Percentiles rank a stretch among this genome's conserved stretches.
Evolutionary conservation across 2,797 vertebrate species (phyloP).

Genomic region (Dallia pectoralis): DNA sequence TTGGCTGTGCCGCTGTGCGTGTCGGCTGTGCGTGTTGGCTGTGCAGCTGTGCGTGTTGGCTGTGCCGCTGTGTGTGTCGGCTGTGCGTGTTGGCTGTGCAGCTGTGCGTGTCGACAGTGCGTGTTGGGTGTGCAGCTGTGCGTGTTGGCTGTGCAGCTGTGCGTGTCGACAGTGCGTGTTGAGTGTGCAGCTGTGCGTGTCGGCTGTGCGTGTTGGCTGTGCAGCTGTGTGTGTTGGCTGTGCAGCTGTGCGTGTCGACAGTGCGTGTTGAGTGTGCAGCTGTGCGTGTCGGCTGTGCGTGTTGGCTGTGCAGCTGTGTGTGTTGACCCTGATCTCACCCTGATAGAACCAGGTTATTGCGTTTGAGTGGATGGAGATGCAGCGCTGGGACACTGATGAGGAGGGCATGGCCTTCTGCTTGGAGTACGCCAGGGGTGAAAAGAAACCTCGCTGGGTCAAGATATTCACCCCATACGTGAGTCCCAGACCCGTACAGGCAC

Average conservation of each 20-base stretch:
- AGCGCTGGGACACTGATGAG: constrained; percentile 96
- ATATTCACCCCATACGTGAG: constrained; percentile 97
- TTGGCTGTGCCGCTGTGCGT: too few species aligned
- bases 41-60: too few species aligned
- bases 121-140: too few species aligned
- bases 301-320: neutral
- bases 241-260: neutral
- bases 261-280: neutral
- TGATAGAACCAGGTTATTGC: constrained; percentile 94
- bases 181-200: neutral
- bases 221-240: too few species aligned
- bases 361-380: constrained; percentile 96
- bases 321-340: neutral
- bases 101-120: too few species aligned
- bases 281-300: neutral
- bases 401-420: constrained; percentile 98
- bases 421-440: constrained; percentile 91
- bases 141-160: neutral
- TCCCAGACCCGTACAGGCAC: constrained; percentile 21
- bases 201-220: too few species aligned
- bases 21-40: too few species aligned
- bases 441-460: constrained; percentile 98
- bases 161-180: neutral
- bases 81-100: too few species aligned
- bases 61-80: too few species aligned